Evolutionary conservation across 2,797 vertebrate species (phyloP), one percentile per base, ranked within the genome.

Genomic region (Syngnathus acus): DNA sequence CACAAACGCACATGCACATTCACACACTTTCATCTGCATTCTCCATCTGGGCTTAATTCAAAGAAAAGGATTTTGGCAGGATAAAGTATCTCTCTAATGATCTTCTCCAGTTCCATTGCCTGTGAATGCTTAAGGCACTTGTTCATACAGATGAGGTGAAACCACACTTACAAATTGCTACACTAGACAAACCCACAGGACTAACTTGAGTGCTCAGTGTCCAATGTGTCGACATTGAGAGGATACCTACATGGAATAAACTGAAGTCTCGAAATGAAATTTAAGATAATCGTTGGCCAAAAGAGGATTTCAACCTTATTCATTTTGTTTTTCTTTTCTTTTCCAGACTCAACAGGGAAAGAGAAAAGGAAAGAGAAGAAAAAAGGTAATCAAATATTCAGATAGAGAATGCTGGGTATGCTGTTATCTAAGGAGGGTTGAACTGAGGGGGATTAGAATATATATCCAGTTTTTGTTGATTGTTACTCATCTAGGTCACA

Each of bases 71-170:
- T 90, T 90, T 91, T 90, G 90, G 89, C 89, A 90, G 90, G 87
- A 87, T 90, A 85, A 89, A 89, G 88, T 90, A 89, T 91, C 89
- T 91, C 90, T 88, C 87, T 90, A 91, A 90, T 91, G 89, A 91
- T 90, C 89, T 88, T 89, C 88, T 89, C 87, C 81, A 90, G 87
- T 89, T 89, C 87, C 87, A 89, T 86, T 89, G 88, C 87, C 86
- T 89, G 88, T 75, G 88, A 90, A 87, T 86, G 89, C 89, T 91
- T 88, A 86, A 89, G 88, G 89, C 89, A 89, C 85, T 89, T 90
- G 90, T 91, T 89, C 87, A 88, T 91, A 86, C 86, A 86, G 88
- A 89, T 86, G 85, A 89, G 89, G 84, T 87, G 87, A 90, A 91
- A 89, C 88, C 88, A 86, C 89, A 90, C 84, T 89, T 88, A 91